Evolutionary conservation across 35 echinoderm and acorn worm genomes (phyloP).

Genomic region (Stichopus chloronotus): DNA sequence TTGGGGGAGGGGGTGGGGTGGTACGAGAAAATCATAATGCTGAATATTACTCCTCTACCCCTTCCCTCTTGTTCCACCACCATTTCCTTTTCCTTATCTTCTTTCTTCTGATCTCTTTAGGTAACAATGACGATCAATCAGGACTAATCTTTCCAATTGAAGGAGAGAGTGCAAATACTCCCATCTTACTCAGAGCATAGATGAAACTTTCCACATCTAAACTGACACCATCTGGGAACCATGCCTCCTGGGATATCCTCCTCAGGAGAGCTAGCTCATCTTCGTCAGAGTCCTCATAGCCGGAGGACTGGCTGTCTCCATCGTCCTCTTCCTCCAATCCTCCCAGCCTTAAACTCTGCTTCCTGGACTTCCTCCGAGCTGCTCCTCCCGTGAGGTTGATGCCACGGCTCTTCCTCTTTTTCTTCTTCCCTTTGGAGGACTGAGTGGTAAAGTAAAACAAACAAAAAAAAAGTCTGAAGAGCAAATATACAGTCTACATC

Average conservation of each 20-base stretch:
- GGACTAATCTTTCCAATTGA: too few relatives aligned
- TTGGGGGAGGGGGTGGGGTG: too few relatives aligned
- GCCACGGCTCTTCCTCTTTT: conserved; percentile 30
- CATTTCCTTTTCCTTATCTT: too few relatives aligned
- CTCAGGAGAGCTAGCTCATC: conserved; percentile 58
- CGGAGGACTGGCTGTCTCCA: not conserved
- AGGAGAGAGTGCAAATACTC: too few relatives aligned
- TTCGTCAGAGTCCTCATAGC: conserved; percentile 7
- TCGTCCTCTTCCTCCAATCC: conserved; percentile 22
- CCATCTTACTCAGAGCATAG: conserved; percentile 65
- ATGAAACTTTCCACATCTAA: conserved; percentile 58
- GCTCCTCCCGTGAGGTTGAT: conserved; percentile 37
- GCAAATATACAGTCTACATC: too few relatives aligned
- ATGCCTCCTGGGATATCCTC: conserved; percentile 49
- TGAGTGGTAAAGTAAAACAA: not conserved
- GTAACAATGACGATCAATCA: too few relatives aligned
- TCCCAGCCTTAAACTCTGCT: conserved; percentile 5
- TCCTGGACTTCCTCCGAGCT: not conserved
- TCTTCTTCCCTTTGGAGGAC: conserved; percentile 53
- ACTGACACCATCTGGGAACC: conserved; percentile 65
- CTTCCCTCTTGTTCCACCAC: too few relatives aligned
- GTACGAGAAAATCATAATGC: too few relatives aligned
- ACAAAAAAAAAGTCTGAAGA: not conserved
- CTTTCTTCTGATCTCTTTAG: too few relatives aligned
- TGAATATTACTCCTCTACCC: too few relatives aligned